Evolutionary conservation across 2,888 invertebrate genomes (phyloP).

Genomic region (Silvanus unidentatus): DNA sequence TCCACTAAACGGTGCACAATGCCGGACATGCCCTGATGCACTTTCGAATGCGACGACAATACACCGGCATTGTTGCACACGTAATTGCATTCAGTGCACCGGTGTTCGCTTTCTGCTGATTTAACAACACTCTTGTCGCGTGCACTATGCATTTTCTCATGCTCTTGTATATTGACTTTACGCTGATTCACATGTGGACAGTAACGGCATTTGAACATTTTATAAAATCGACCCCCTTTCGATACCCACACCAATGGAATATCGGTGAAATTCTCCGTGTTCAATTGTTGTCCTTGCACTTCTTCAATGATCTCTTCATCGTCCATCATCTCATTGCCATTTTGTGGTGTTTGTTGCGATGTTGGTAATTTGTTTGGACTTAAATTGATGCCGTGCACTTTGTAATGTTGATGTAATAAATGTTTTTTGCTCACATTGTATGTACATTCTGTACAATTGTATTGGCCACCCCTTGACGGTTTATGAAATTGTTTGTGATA

Average conservation of each 20-base stretch:
- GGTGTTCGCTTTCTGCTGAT: slow-evolving; percentile 52
- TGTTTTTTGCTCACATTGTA: slow-evolving; percentile 78
- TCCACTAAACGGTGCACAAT: slow-evolving; percentile 69
- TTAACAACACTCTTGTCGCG: slow-evolving; percentile 37
- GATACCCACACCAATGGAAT: slow-evolving; percentile 73
- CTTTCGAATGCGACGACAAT: slow-evolving; percentile 67
- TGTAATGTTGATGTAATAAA: slow-evolving; percentile 75
- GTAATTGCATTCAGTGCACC: slow-evolving; percentile 75
- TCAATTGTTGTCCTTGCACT: slow-evolving; percentile 22
- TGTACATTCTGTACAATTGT: slow-evolving; percentile 74
- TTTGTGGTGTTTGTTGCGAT: slow-evolving; percentile 28
- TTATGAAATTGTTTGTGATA: slow-evolving; percentile 84
- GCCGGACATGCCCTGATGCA: slow-evolving; percentile 66
- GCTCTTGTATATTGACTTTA: slow-evolving; percentile 73
- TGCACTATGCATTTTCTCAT: slow-evolving; percentile 72
- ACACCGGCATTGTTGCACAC: slow-evolving; percentile 67
- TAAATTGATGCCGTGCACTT: slow-evolving; percentile 62
- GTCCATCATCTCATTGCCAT: slow-evolving; percentile 34
- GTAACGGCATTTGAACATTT: slow-evolving; percentile 78
- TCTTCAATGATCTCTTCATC: slow-evolving; percentile 40
- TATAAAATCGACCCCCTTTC: slow-evolving; percentile 64
- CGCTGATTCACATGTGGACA: slow-evolving; percentile 81
- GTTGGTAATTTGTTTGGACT: slow-evolving; percentile 30
- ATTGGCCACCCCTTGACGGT: slow-evolving; percentile 62
- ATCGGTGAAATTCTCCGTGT: slow-evolving; percentile 52